Evolutionary conservation across 2,113 vertebrate genomes (phyloP), one percentile per base, ranked within the genome.

Genomic region (Colinus virginianus): DNA sequence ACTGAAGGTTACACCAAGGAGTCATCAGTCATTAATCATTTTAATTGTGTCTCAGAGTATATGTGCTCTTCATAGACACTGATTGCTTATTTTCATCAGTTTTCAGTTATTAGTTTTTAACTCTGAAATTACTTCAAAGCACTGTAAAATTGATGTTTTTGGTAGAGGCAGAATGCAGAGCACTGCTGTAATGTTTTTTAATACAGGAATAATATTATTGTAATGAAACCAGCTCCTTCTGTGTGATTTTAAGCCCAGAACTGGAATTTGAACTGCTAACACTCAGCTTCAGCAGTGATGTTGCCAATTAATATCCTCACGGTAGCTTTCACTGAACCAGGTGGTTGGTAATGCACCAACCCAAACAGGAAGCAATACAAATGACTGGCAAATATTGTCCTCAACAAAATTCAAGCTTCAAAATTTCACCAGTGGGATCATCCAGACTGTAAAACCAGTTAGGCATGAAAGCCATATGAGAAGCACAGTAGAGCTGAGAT

Each of bases 111-210:
- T 62, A 81, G 67, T 14, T 89, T 92, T 83, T 77, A 87, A 91
- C 86, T 86, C 53, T 68, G 76, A 71, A 86, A 96, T 71, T 48
- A 74, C 26, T 85, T 76, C 66, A 61, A 89, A 75, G 32, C 32
- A 80, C 28, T 63, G 55, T 72, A 63, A 81, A 92, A 55, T 64
- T 64, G 85, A 67, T 67, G 17, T 59, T 93, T 81, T 88, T 69
- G 78, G 49, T 48, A 90, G 34, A 93, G 53, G 17, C 2, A 7
- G 32, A 67, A 78, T 34, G 84, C 32, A 77, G n/a, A 77, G 34
- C 28, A 59, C 38, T 59, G 42, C 38, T 90, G 38, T 55, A 77
- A 85, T 86, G 34, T 78, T 95, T 95, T 88, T 40, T 71, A 89
- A 81, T 7, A 48, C 3, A 5, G 4, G 14, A 84, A 91, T 74